Percentiles rank a stretch among this genome's conserved stretches.
These are phyloP conservation scores for Heliconius eleuchia DNA, from an alignment of 1,140 invertebrate species.

Conservation along the genomic window DNA sequence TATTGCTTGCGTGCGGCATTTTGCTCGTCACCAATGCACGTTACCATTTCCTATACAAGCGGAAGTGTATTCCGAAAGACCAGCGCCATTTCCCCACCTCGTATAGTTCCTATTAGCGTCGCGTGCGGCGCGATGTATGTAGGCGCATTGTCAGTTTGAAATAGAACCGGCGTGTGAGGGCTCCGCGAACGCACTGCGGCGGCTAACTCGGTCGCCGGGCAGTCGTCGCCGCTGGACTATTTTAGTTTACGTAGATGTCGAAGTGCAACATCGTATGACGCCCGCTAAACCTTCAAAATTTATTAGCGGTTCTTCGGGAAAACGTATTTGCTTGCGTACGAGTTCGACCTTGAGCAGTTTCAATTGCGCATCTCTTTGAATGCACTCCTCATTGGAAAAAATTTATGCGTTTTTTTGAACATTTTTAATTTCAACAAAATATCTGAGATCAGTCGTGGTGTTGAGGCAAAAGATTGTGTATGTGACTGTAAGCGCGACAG, in stretches of 20 bases:
- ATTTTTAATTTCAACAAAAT: too few relatives aligned
- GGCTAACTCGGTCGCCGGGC: constrained; percentile 76
- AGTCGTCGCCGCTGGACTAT: constrained; percentile 68
- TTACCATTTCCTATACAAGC: constrained; percentile 68
- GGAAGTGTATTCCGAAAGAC: constrained; percentile 69
- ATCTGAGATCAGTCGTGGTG: too few relatives aligned
- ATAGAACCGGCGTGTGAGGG: constrained; percentile 76
- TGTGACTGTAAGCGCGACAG: too few relatives aligned
- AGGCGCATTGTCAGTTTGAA: constrained; percentile 68
- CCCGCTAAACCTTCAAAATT: constrained; percentile 64
- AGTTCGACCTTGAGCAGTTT: constrained; percentile 21
- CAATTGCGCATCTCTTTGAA: constrained; percentile 23
- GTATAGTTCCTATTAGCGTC: constrained; percentile 59
- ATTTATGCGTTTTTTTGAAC: background rate
- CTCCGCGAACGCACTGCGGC: constrained; percentile 69
- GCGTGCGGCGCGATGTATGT: constrained; percentile 63
- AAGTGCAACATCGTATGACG: constrained; percentile 67
- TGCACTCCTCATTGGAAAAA: background rate
- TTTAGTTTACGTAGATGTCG: constrained; percentile 78
- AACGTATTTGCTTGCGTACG: constrained; percentile 19
- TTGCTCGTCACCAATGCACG: constrained; percentile 48
- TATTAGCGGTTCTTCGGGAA: constrained; percentile 31
- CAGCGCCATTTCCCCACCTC: constrained; percentile 71
- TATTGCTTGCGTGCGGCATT: constrained; percentile 59
- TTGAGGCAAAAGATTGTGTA: too few relatives aligned